Percentiles rank a stretch among this genome's conserved stretches.
These are phyloP conservation scores for Ephestia elutella DNA, from an alignment of 1,140 invertebrate genomes.

Conservation along the genomic window DNA sequence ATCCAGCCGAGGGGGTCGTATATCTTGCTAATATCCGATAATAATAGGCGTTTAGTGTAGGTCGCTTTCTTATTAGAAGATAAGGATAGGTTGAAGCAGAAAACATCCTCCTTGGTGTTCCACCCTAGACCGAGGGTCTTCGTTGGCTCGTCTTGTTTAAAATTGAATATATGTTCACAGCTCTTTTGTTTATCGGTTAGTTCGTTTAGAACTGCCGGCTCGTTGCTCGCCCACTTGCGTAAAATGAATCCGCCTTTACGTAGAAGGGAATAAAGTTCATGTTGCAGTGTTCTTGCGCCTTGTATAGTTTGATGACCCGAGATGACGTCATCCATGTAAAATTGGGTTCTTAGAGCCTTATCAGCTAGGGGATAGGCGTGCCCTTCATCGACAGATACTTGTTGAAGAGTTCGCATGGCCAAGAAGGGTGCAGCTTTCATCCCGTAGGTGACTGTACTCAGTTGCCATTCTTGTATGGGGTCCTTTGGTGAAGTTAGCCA, in stretches of 20 bases:
- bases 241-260: too few relatives aligned
- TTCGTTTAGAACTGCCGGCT: slow-evolving; percentile 22
- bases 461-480: background rate
- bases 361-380: slow-evolving; percentile 26
- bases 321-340: slow-evolving; percentile 54
- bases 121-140: slow-evolving; percentile 28
- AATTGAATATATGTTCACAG: too few relatives aligned
- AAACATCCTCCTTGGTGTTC: slow-evolving; percentile 25
- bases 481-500: slow-evolving; percentile 35
- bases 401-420: too few relatives aligned
- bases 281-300: too few relatives aligned
- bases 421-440: too few relatives aligned
- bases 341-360: slow-evolving; percentile 31
- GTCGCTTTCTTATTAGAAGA: too few relatives aligned
- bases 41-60: slow-evolving; percentile 35
- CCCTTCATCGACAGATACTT: slow-evolving; percentile 38
- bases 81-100: slow-evolving; percentile 26
- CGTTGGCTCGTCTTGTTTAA: slow-evolving; percentile 6
- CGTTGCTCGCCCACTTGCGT: background rate
- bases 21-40: slow-evolving; percentile 33
- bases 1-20: slow-evolving; percentile 47
- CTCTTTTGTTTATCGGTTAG: slow-evolving; percentile 7
- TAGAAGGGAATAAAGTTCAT: too few relatives aligned
- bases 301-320: too few relatives aligned
- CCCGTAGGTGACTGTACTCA: too few relatives aligned